phyloP scores from a whole-genome alignment of 2,888 invertebrate species.

The Eupithecia tripunctaria region DNA sequence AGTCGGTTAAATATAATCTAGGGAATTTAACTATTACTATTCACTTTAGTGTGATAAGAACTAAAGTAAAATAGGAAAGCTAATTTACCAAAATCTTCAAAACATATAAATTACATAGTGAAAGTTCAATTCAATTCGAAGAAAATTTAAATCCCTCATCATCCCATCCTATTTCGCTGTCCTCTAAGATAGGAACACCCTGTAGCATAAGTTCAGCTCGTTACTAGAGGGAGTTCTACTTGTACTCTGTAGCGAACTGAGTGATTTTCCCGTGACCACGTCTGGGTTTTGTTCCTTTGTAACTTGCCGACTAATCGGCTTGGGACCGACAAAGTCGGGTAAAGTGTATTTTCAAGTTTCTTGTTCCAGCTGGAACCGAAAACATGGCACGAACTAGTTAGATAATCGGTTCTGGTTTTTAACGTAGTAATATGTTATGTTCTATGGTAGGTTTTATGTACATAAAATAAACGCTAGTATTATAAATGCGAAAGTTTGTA shows the following conservation, averaged over 20 bases:
- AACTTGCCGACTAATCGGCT: conserved; percentile 8
- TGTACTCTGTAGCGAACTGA: background rate
- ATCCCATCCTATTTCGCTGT: background rate
- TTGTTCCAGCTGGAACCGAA: background rate
- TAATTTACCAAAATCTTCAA: no score
- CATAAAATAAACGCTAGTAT: no score
- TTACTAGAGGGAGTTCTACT: background rate
- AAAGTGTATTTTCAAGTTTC: background rate
- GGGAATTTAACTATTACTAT: no score
- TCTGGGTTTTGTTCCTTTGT: background rate
- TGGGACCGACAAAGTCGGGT: background rate
- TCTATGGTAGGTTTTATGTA: no score
- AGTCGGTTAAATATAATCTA: no score
- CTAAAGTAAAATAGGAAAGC: no score
- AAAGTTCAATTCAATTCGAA: no score
- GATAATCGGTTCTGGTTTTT: background rate
- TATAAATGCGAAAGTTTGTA: no score
- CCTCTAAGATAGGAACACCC: background rate
- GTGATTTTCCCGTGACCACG: conserved; percentile 8
- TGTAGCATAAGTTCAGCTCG: background rate
- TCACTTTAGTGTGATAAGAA: no score
- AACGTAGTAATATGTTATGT: background rate
- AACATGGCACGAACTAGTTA: background rate
- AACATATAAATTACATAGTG: no score
- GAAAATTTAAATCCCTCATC: no score